phyloP scores from a whole-genome alignment of 2,113 vertebrate species.

The Hippocampus mohnikei region DNA sequence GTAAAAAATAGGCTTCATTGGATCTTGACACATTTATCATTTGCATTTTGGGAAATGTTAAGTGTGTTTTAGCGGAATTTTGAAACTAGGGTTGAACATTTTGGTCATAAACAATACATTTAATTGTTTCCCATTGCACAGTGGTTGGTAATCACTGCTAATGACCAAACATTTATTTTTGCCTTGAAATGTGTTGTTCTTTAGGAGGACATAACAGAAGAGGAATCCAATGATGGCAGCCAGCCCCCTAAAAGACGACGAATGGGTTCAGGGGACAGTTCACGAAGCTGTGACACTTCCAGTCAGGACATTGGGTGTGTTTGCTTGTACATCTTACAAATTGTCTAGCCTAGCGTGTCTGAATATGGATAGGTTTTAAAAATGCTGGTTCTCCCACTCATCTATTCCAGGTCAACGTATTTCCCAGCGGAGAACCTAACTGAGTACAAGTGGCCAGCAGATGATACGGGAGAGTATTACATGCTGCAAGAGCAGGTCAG shows the following conservation, averaged over 20 bases:
- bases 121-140: not conserved
- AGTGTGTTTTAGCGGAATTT: not conserved
- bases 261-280: conserved; percentile 95
- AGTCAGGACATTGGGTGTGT: conserved; percentile 88
- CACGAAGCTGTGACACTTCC: conserved; percentile 88
- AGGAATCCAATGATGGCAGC: conserved; percentile 90
- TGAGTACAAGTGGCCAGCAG: conserved; percentile 96
- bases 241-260: conserved; percentile 88
- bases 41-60: not conserved
- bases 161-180: not conserved
- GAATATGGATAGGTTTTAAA: not conserved
- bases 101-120: not conserved
- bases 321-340: not conserved
- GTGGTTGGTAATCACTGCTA: not conserved
- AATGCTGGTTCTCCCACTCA: not conserved
- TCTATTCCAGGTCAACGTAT: conserved; percentile 81
- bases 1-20: too few relatives aligned
- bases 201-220: conserved; percentile 82
- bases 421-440: conserved; percentile 97
- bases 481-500: conserved; percentile 99
- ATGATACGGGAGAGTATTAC: conserved; percentile 95
- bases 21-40: not conserved
- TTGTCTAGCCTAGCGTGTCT: not conserved
- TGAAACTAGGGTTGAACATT: not conserved
- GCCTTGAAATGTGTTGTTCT: not conserved